Evolutionary conservation across 1,140 invertebrate genomes (phyloP), one percentile per base, ranked within the genome.

Genomic region (Mizuhopecten yessoensis): DNA sequence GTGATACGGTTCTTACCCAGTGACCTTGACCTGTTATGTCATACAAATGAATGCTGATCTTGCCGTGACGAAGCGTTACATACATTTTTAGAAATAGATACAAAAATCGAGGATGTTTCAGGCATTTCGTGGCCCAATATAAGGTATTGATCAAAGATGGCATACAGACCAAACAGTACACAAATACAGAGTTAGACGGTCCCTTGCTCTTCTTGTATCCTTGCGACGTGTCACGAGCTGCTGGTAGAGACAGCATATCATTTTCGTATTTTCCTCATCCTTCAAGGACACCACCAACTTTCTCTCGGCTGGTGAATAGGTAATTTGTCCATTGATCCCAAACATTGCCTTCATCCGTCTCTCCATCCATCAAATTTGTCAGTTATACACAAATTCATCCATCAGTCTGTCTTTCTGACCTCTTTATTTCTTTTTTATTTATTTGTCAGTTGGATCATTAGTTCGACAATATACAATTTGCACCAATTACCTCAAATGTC

Each of bases 11-110:
- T 23, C 17, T 75, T n/a, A n/a, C 17, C 57, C 23, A n/a, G 2
- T 75, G 57, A 7, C 57, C 57, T 75, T 75, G 57, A 75, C 57
- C 57, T 75, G 57, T 75, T n/a, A 75, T 29, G 45, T 75, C 57
- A 75, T 9, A 20, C 9, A 57, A 39, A 57, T 13, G 29, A 17
- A 75, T 29, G 2, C 20, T 75, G 15, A n/a, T 75, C 57, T 5
- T 75, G 17, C 29, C 57, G 57, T 75, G 57, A 75, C 57, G 57
- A 75, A 75, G 3, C n/a, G n/a, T n/a, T 29, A 11, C 29, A 17
- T n/a, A 0, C 29, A 75, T 75, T 75, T 29, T 75, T 75, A 75
- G 57, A 75, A 75, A 75, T 75, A 75, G 23, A 75, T 29, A 75
- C 57, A n/a, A 75, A 5, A 29, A 17, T 75, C 57, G 2, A n/a